Conservation (phyloP, 2,888 invertebrate genomes). For the Cepaea hortensis region DNA sequence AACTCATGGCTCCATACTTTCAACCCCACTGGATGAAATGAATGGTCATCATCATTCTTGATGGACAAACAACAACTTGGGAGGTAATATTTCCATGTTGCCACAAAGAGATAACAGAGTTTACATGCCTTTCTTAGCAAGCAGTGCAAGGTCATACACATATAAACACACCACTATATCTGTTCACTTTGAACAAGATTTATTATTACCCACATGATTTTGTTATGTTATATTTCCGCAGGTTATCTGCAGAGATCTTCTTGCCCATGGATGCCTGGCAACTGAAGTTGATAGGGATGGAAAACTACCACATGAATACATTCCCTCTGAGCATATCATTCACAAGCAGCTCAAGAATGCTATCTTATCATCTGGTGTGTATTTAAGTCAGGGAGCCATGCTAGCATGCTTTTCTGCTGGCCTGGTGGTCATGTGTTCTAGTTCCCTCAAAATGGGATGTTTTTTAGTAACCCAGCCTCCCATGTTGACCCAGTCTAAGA, state of each 20-base stretch:
- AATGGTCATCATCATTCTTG: too few species aligned
- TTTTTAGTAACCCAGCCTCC: too few species aligned
- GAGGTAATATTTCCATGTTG: too few species aligned
- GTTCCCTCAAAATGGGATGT: background rate
- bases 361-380: background rate
- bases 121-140: too few species aligned
- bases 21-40: too few species aligned
- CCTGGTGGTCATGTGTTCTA: background rate
- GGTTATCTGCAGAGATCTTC: constrained; percentile 33
- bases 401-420: background rate
- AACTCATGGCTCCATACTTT: too few species aligned
- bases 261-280: constrained; percentile 29
- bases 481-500: too few species aligned
- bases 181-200: too few species aligned
- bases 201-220: too few species aligned
- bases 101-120: too few species aligned
- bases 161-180: background rate
- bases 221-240: background rate
- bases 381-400: background rate
- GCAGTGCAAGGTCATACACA: background rate
- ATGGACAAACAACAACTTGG: too few species aligned
- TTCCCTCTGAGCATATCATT: background rate
- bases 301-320: constrained; percentile 16
- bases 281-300: constrained; percentile 2
- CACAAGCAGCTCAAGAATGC: background rate